Percentiles rank a stretch among this genome's conserved stretches.
These are phyloP conservation scores for Epizoanthus stellaris DNA, from an alignment of 92 coral and sea anemone genomes.

Conservation along the genomic window DNA sequence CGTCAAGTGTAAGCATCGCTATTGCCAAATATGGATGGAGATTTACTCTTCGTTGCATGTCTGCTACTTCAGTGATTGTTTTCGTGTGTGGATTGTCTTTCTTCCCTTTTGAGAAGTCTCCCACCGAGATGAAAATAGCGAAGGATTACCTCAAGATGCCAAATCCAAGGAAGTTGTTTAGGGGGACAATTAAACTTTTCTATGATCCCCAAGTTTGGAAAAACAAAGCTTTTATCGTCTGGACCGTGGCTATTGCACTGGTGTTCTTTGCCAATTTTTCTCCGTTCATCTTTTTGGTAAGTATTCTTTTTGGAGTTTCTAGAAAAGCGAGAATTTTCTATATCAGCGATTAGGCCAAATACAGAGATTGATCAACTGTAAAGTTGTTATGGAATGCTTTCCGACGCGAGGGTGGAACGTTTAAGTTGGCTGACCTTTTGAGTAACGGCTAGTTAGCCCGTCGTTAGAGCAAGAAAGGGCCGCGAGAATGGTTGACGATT, in stretches of 20 bases:
- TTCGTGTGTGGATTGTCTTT: conserved; percentile 30
- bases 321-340: no score
- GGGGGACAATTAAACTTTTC: conserved; percentile 20
- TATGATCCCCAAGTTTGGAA: conserved; percentile 32
- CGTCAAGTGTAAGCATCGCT: conserved; percentile 11
- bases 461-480: no score
- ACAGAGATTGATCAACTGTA: no score
- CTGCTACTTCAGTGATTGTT: conserved; percentile 25
- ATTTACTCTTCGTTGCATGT: conserved; percentile 25
- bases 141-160: not conserved
- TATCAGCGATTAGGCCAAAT: no score
- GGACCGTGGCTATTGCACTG: conserved; percentile 31
- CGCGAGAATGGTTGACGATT: no score
- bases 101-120: not conserved
- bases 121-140: not conserved
- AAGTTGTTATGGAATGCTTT: no score
- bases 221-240: conserved; percentile 40
- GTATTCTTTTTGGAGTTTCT: not conserved
- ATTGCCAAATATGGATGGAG: conserved; percentile 41
- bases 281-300: conserved; percentile 40
- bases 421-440: no score
- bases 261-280: conserved; percentile 35
- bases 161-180: not conserved
- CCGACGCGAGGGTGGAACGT: no score
- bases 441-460: no score